Percentiles rank a stretch among this genome's conserved stretches.
These are phyloP conservation scores for Anguilla japonica DNA, from an alignment of 2,113 vertebrate genomes.

Conservation along the genomic window DNA sequence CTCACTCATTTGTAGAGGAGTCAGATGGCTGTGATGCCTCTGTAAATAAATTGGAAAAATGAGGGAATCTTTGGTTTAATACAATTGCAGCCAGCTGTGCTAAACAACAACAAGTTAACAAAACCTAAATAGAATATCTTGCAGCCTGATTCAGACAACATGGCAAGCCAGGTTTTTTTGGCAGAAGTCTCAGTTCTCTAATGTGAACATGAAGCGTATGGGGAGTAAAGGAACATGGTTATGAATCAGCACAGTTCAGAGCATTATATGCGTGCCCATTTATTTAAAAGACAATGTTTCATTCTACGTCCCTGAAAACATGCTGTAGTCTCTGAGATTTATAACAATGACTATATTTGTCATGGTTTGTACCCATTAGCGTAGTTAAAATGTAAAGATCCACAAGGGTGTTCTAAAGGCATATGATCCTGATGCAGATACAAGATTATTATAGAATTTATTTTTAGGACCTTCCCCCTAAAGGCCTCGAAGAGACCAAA, in stretches of 20 bases:
- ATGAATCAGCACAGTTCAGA: neutral
- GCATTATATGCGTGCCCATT: neutral
- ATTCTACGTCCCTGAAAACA: neutral
- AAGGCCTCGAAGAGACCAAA: no score
- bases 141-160: neutral
- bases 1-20: neutral
- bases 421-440: no score
- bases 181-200: neutral
- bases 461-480: no score
- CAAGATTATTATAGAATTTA: no score
- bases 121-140: neutral
- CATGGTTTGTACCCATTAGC: no score
- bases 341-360: neutral
- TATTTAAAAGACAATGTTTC: neutral
- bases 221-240: neutral
- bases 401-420: no score
- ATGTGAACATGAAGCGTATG: neutral
- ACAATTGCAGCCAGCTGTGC: neutral
- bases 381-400: no score
- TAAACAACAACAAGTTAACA: neutral
- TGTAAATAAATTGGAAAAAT: neutral
- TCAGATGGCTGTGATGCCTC: neutral
- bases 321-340: neutral
- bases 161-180: neutral
- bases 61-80: neutral